Conservation (phyloP, 2,888 invertebrate species). For the Mimumesa dahlbomi region DNA sequence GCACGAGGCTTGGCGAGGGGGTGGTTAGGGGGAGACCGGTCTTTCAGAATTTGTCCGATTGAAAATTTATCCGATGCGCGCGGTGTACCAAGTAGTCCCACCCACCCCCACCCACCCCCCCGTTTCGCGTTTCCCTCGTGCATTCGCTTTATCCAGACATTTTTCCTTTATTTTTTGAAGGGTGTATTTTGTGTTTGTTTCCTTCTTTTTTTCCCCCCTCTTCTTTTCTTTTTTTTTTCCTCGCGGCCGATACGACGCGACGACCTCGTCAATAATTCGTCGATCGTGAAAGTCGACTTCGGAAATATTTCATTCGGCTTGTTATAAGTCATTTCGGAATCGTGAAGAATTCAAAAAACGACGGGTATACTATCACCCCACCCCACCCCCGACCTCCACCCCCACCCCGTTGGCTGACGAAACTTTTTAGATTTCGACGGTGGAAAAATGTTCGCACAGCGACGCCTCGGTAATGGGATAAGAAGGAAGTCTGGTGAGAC, state of each 20-base stretch:
- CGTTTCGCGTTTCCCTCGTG: constrained; percentile 16
- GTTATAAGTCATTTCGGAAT: constrained; percentile 31
- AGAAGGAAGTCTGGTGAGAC: too few species aligned
- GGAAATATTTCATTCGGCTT: constrained; percentile 43
- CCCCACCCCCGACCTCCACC: too few species aligned
- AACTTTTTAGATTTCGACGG: constrained; percentile 14
- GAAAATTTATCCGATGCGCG: constrained; percentile 77
- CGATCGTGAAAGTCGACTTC: constrained; percentile 44
- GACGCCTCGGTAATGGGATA: too few species aligned
- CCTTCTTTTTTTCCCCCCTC: neutral
- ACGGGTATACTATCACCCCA: too few species aligned
- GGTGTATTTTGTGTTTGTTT: constrained; percentile 11
- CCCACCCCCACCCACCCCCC: constrained; percentile 4
- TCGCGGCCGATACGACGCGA: neutral
- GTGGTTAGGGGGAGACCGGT: constrained; percentile 30
- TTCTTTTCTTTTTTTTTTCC: neutral
- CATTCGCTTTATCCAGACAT: constrained; percentile 25
- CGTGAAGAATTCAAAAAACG: constrained; percentile 53
- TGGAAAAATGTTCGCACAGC: too few species aligned
- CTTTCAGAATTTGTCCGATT: constrained; percentile 77
- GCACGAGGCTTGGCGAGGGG: neutral
- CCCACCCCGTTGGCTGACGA: constrained; percentile 18
- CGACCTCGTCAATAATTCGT: constrained; percentile 52
- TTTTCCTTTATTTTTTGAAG: constrained; percentile 10
- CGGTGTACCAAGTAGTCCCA: constrained; percentile 67